Percentiles rank a stretch among this genome's conserved stretches.
Conservation (phyloP, 2,888 invertebrate species). For the Calephelis perditalis region DNA sequence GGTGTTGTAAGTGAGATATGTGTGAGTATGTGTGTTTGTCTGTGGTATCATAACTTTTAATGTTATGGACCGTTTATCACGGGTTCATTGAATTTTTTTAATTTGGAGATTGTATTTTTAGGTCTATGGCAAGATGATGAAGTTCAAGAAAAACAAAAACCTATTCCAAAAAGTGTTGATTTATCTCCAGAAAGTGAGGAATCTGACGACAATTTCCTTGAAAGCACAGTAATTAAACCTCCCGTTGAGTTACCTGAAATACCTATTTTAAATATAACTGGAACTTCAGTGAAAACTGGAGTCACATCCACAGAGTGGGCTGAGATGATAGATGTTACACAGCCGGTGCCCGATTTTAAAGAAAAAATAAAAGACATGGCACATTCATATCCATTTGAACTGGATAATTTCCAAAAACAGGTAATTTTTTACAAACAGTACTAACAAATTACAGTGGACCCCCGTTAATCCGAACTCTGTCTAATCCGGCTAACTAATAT, state of each 20-base stretch:
- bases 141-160: slow-evolving; percentile 36
- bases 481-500: no score
- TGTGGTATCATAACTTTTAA: no score
- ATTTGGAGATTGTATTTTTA: slow-evolving; percentile 25
- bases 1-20: no score
- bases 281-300: slow-evolving; percentile 55
- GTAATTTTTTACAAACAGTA: slow-evolving; percentile 38
- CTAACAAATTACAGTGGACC: no score
- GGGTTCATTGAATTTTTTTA: no score
- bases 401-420: slow-evolving; percentile 98
- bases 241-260: slow-evolving; percentile 63
- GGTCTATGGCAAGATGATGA: slow-evolving; percentile 70
- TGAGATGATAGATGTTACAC: slow-evolving; percentile 88
- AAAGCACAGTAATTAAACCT: slow-evolving; percentile 56
- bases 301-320: slow-evolving; percentile 89
- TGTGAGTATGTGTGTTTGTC: no score
- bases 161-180: slow-evolving; percentile 31
- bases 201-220: slow-evolving; percentile 57
- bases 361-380: slow-evolving; percentile 91
- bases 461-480: no score
- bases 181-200: slow-evolving; percentile 35
- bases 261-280: slow-evolving; percentile 84
- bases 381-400: slow-evolving; percentile 90
- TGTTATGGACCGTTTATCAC: no score
- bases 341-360: slow-evolving; percentile 89